Conservation (phyloP, 2,888 invertebrate species). For the Glaucopsyche alexis region DNA sequence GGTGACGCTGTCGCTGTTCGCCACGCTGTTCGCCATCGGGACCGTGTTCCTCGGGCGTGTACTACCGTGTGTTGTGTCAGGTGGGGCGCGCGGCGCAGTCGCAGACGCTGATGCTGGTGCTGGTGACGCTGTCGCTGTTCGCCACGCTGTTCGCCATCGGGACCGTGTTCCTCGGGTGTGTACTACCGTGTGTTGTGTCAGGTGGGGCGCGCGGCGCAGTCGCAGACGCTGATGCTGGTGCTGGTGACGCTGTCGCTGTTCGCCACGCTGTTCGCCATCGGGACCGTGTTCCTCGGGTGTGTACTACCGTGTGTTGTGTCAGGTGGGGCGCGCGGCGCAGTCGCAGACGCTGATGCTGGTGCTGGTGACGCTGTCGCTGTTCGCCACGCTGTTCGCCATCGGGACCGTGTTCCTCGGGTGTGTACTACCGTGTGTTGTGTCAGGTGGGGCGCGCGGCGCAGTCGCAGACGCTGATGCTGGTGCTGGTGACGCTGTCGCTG, state of each 20-base stretch:
- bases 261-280: slow-evolving; percentile 79
- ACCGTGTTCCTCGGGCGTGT: slow-evolving; percentile 82
- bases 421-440: slow-evolving; percentile 35
- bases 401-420: slow-evolving; percentile 84
- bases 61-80: slow-evolving; percentile 42
- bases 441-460: slow-evolving; percentile 83
- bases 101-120: slow-evolving; percentile 85
- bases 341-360: slow-evolving; percentile 87
- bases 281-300: slow-evolving; percentile 84
- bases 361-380: slow-evolving; percentile 82
- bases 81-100: slow-evolving; percentile 84
- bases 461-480: slow-evolving; percentile 86
- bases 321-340: slow-evolving; percentile 83
- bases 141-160: slow-evolving; percentile 80
- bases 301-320: slow-evolving; percentile 24
- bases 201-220: slow-evolving; percentile 84
- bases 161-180: slow-evolving; percentile 83
- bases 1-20: slow-evolving; percentile 82
- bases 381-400: slow-evolving; percentile 79
- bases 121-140: slow-evolving; percentile 83
- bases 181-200: slow-evolving; percentile 38
- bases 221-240: slow-evolving; percentile 86
- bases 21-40: slow-evolving; percentile 80
- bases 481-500: slow-evolving; percentile 83
- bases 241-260: slow-evolving; percentile 84